phyloP scores from a whole-genome alignment of 2,888 invertebrate species.

The Artemia sp. region DNA sequence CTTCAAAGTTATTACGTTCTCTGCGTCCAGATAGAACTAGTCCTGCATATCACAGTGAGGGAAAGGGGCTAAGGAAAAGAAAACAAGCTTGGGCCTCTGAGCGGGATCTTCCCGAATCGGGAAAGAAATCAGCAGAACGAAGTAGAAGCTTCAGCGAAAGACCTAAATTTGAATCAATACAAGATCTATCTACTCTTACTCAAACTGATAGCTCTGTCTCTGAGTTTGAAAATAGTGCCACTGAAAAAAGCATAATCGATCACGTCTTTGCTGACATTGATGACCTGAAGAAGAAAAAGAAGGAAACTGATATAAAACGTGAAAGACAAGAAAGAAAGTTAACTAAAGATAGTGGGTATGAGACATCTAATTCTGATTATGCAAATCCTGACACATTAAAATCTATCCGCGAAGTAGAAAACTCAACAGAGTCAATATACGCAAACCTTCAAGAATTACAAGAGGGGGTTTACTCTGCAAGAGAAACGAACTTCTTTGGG shows the following conservation, averaged over 20 bases:
- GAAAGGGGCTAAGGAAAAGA: constrained; percentile 28
- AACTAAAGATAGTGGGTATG: constrained; percentile 10
- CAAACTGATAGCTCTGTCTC: constrained; percentile 9
- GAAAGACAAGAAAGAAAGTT: constrained; percentile 9
- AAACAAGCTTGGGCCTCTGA: constrained; percentile 22
- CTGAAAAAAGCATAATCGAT: not conserved
- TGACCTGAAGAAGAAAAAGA: not conserved
- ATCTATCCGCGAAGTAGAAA: constrained; percentile 10
- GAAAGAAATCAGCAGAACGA: constrained; percentile 12
- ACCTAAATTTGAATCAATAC: constrained; percentile 11
- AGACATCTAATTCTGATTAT: constrained; percentile 7
- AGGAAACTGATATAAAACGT: constrained; percentile 4
- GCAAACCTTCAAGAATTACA: constrained; percentile 6
- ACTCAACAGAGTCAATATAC: constrained; percentile 1
- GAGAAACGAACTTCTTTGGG: not conserved
- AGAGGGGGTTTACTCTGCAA: not conserved
- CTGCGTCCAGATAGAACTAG: constrained; percentile 28
- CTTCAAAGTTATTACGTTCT: constrained; percentile 20
- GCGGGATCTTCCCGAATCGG: constrained; percentile 16
- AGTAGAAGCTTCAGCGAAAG: constrained; percentile 21
- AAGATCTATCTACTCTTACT: not conserved
- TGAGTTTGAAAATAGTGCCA: not conserved
- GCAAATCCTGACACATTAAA: constrained; percentile 10
- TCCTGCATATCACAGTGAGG: constrained; percentile 32
- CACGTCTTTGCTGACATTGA: not conserved